Evolutionary conservation across 2,113 vertebrate species (phyloP).

Genomic region (Falco punctatus): DNA sequence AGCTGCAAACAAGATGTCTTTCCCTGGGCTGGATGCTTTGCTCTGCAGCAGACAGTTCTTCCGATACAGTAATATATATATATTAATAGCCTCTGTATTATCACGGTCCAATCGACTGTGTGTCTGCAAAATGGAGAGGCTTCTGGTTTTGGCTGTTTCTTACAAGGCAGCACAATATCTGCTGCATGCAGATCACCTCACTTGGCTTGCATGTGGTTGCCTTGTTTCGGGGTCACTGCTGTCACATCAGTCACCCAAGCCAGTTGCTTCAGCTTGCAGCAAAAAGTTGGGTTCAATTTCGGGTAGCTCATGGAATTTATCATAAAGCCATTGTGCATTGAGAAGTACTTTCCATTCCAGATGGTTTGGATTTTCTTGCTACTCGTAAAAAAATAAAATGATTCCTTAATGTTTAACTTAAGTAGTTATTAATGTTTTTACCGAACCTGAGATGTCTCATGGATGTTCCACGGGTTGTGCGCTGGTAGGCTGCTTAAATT

Average conservation of each 20-base stretch:
- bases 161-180: not conserved
- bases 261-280: not conserved
- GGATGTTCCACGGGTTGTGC: not conserved
- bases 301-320: not conserved
- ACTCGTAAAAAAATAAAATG: not conserved
- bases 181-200: not conserved
- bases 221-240: not conserved
- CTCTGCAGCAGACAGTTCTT: not conserved
- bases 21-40: not conserved
- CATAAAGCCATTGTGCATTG: not conserved
- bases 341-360: conserved; percentile 45
- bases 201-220: accelerated
- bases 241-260: not conserved
- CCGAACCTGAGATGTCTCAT: not conserved
- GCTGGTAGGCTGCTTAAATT: not conserved
- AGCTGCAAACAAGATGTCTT: conserved; percentile 59
- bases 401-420: not conserved
- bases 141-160: not conserved
- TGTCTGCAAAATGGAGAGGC: not conserved
- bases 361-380: conserved; percentile 34
- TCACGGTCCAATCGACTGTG: not conserved
- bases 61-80: not conserved
- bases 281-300: not conserved
- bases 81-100: not conserved
- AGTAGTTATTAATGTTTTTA: not conserved